These are phyloP conservation scores for Drosophila pegasa DNA, from an alignment of 2,888 invertebrate genomes.

Conservation along the genomic window DNA sequence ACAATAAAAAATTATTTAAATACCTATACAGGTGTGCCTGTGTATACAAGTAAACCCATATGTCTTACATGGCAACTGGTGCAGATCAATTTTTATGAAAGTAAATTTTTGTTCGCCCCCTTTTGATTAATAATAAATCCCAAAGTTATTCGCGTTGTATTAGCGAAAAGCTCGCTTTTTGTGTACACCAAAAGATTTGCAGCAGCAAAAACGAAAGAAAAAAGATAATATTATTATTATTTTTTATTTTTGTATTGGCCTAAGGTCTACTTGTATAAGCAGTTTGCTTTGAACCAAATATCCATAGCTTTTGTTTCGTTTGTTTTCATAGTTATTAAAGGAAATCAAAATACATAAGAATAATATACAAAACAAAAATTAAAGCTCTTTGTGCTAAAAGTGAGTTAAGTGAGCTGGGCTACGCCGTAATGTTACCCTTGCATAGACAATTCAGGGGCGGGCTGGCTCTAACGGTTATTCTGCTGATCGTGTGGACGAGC, in stretches of 20 bases:
- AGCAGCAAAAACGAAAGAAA: too few relatives aligned
- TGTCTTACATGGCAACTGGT: slow-evolving; percentile 5
- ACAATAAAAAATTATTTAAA: slow-evolving; percentile 1
- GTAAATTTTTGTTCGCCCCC: background rate
- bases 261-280: slow-evolving; percentile 7
- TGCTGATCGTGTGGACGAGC: slow-evolving; percentile 32
- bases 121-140: slow-evolving; percentile 1
- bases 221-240: slow-evolving; percentile 3
- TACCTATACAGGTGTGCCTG: background rate
- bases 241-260: too few relatives aligned
- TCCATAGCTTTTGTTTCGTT: background rate
- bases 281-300: slow-evolving; percentile 1
- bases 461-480: slow-evolving; percentile 40
- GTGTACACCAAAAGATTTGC: slow-evolving; percentile 7
- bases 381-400: slow-evolving; percentile 11
- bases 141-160: slow-evolving; percentile 5
- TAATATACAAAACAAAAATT: background rate
- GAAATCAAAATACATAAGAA: background rate
- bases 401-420: slow-evolving; percentile 28
- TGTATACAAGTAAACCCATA: slow-evolving; percentile 6
- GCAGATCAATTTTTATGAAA: slow-evolving; percentile 10
- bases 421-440: slow-evolving; percentile 49
- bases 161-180: slow-evolving; percentile 9
- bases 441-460: slow-evolving; percentile 40
- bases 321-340: slow-evolving; percentile 3